phyloP scores from a whole-genome alignment of 2,797 vertebrate species.

The Cichlasoma orientale region DNA sequence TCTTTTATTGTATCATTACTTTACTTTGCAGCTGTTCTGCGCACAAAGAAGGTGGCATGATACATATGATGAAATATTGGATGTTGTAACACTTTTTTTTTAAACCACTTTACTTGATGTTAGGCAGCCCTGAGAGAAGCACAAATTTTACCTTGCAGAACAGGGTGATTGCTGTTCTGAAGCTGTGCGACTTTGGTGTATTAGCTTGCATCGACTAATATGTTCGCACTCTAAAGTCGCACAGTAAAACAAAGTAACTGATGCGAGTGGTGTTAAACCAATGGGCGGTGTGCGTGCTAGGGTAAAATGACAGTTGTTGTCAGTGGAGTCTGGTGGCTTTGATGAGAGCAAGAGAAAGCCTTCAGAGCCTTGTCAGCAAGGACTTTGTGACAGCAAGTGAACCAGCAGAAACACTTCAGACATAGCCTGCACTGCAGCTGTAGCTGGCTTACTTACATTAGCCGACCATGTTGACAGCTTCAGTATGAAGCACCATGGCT shows the following conservation, averaged over 20 bases:
- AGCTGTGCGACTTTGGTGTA: background rate
- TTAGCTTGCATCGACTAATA: background rate
- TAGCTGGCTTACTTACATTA: background rate
- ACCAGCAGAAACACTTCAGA: background rate
- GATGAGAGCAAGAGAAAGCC: background rate
- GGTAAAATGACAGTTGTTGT: background rate
- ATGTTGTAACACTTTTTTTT: background rate
- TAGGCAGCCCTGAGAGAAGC: background rate
- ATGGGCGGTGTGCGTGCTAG: accelerated
- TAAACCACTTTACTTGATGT: background rate
- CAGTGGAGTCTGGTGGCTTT: background rate
- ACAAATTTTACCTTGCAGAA: background rate
- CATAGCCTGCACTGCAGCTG: background rate
- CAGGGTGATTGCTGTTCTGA: background rate
- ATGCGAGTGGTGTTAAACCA: background rate
- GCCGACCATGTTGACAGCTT: background rate
- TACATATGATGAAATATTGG: background rate
- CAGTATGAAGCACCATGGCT: background rate
- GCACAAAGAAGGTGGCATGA: background rate
- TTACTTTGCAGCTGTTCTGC: background rate
- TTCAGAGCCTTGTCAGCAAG: background rate
- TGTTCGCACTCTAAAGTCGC: background rate
- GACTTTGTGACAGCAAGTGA: background rate
- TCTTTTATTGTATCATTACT: background rate
- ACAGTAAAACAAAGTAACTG: background rate